Base-by-base conservation (phyloP, 2,797 vertebrate genomes). In the Sebastes jordani region DNA sequence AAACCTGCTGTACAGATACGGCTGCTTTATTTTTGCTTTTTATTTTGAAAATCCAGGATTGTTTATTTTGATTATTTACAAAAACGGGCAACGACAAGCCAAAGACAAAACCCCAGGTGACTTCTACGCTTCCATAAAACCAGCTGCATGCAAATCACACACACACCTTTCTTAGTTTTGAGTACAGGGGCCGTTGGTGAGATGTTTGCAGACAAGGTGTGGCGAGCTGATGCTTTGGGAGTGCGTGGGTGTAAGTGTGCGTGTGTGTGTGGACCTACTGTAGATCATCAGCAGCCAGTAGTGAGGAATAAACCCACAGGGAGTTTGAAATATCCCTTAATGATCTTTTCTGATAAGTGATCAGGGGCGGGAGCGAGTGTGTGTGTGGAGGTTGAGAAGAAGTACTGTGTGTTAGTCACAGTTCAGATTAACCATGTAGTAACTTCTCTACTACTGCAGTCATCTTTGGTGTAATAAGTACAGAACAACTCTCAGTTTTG, bases 261-360 rank as follows among this genome's bases (percentile, higher is more conserved):
- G 59, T 61, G n/a, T 65, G 42, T 49, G 38, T 66, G n/a, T 29
- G 14, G 20, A 20, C 14, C 73, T 73, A 4, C 56, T 58, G 69
- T 7, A 52, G 29, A 76, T 66, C 63, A 60, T 9, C 42, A 55
- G 69, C 54, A 61, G 69, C 27, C 67, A 54, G 54, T 4, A 36
- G 60, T 71, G 55, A 83, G 65, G 61, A 68, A 55, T 58, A 74
- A 75, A 67, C 42, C 71, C 34, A 60, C 23, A 29, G 59, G 36
- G 61, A 71, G 71, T 82, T 77, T 56, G 30, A 87, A 78, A 79
- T 73, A 70, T 84, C 74, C 59, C 69, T 30, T 30, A 83, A 73
- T 76, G 74, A 86, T 78, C 81, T 68, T 68, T 36, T 71, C 64
- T 69, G 76, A 85, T 60, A 74, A 86, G 70, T 78, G 78, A 85